These are phyloP conservation scores for Bombyx huttoni DNA, from an alignment of 2,888 invertebrate genomes.

Conservation along the genomic window DNA sequence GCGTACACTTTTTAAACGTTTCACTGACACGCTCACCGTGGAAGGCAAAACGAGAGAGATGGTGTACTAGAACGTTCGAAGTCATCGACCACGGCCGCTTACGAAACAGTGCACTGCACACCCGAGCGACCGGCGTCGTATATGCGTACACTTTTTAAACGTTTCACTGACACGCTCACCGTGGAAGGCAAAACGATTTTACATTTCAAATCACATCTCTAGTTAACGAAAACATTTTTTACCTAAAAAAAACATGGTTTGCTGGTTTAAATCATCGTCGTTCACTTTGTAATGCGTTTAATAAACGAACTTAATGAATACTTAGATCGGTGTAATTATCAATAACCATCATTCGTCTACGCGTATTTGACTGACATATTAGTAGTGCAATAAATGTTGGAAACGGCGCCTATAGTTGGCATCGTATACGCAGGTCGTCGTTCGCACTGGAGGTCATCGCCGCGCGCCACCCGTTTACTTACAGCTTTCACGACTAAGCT, in stretches of 20 bases:
- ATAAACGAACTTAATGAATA: too few relatives aligned
- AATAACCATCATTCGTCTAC: not conserved
- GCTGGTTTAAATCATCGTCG: too few relatives aligned
- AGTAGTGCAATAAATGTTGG: not conserved
- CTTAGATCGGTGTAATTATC: too few relatives aligned
- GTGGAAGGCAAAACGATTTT: too few relatives aligned
- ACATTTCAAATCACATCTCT: too few relatives aligned
- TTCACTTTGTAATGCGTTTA: too few relatives aligned
- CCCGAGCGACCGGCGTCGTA: slow-evolving; percentile 29
- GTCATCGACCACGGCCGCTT: slow-evolving; percentile 70
- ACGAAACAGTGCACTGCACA: slow-evolving; percentile 49
- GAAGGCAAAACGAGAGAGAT: slow-evolving; percentile 33
- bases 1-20: slow-evolving; percentile 6
- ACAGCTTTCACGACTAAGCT: slow-evolving; percentile 32
- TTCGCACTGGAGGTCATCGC: slow-evolving; percentile 57
- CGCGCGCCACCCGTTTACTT: slow-evolving; percentile 26
- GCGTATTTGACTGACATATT: not conserved
- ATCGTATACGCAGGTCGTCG: slow-evolving; percentile 45
- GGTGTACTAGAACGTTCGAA: slow-evolving; percentile 65
- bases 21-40: not conserved
- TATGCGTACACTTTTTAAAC: slow-evolving; percentile 8
- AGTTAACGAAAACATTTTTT: too few relatives aligned
- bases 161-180: not conserved
- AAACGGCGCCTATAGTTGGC: slow-evolving; percentile 16
- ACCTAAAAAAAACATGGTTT: too few relatives aligned